phyloP scores from a whole-genome alignment of 2,113 vertebrate species.

The Cygnus buccinator region DNA sequence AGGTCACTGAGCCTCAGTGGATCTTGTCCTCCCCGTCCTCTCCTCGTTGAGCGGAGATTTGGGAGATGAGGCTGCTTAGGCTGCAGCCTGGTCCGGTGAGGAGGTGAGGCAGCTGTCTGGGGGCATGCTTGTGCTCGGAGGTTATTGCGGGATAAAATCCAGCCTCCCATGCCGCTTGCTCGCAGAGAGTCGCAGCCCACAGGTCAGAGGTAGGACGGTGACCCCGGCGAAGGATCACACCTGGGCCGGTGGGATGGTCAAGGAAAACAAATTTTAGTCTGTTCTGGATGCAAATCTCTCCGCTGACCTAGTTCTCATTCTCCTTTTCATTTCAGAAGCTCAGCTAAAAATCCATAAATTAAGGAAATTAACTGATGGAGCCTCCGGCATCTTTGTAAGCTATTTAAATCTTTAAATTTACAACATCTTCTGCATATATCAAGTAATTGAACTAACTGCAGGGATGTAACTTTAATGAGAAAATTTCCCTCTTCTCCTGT shows the following conservation, averaged over 20 bases:
- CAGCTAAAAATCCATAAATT: conserved; percentile 98
- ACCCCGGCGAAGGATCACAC: background rate
- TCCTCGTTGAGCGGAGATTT: background rate
- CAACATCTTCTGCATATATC: conserved; percentile 99
- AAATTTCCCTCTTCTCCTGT: conserved; percentile 87
- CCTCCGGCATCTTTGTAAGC: conserved; percentile 99
- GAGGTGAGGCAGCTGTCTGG: background rate
- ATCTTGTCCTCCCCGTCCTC: accelerated
- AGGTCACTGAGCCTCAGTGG: background rate
- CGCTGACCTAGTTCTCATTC: conserved; percentile 92
- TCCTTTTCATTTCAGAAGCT: conserved; percentile 89
- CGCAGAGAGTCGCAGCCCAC: accelerated
- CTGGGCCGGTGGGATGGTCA: conserved; percentile 6
- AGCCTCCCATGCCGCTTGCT: accelerated
- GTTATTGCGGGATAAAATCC: background rate
- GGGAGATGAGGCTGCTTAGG: background rate
- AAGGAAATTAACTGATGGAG: conserved; percentile 99
- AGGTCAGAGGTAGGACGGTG: background rate
- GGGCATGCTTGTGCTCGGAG: accelerated
- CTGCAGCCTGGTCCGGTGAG: background rate
- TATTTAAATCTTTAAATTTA: conserved; percentile 99
- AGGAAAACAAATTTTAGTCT: conserved; percentile 70
- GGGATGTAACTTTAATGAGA: conserved; percentile 99
- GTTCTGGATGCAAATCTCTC: conserved; percentile 80
- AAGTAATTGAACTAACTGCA: conserved; percentile 99